Conservation (phyloP, 2,797 vertebrate genomes). For the Pangasius krempfi region DNA sequence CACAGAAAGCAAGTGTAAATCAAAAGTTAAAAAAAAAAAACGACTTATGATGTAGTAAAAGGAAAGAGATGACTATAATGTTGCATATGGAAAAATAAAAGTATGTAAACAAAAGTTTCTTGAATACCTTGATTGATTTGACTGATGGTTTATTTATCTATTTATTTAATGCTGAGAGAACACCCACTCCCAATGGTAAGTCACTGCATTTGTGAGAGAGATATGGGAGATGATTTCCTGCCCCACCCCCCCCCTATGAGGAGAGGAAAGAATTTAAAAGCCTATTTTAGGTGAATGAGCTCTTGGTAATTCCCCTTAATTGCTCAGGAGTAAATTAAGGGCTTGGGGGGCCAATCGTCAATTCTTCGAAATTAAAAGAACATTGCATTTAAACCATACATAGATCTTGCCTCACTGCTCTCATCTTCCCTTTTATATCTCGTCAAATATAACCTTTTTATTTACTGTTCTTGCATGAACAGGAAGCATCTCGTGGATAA, state of each 20-base stretch:
- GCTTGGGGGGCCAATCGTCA: background rate
- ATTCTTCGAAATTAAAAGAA: background rate
- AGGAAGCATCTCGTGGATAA: background rate
- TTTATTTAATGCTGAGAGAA: background rate
- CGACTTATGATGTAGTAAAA: background rate
- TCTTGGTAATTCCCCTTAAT: background rate
- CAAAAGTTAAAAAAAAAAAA: background rate
- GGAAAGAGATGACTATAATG: background rate
- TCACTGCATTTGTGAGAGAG: background rate
- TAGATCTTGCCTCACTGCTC: background rate
- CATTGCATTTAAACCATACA: background rate
- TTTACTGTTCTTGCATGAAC: background rate
- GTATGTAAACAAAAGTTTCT: background rate
- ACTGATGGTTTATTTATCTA: background rate
- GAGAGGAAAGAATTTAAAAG: background rate
- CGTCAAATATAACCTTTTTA: background rate
- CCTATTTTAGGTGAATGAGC: background rate
- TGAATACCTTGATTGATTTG: background rate
- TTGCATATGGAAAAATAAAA: conserved; percentile 9
- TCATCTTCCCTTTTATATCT: background rate
- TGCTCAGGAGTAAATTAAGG: background rate
- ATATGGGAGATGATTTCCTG: background rate
- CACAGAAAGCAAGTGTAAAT: background rate
- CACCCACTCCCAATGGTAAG: background rate
- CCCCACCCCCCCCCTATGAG: background rate